These are phyloP conservation scores for Selenia dentaria DNA, from an alignment of 2,888 invertebrate genomes.

Conservation along the genomic window DNA sequence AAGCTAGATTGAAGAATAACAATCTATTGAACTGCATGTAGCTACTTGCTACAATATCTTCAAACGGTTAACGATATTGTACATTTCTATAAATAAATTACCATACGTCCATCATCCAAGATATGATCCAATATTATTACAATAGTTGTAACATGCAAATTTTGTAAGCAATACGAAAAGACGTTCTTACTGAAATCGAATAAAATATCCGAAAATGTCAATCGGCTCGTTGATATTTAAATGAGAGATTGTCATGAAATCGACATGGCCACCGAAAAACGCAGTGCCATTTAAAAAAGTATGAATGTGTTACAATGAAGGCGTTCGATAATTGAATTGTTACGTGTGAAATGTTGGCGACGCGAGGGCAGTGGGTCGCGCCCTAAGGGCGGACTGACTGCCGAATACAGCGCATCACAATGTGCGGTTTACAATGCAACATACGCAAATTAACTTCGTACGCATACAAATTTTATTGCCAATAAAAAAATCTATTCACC, in stretches of 20 bases:
- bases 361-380: conserved; percentile 78
- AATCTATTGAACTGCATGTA: conserved; percentile 49
- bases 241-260: conserved; percentile 59
- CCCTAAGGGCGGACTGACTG: conserved; percentile 58
- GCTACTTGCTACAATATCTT: conserved; percentile 51
- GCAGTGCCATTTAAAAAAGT: conserved; percentile 57
- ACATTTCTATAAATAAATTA: conserved; percentile 60
- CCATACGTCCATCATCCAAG: conserved; percentile 77
- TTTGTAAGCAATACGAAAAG: conserved; percentile 65
- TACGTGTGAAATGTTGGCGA: conserved; percentile 59
- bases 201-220: conserved; percentile 49
- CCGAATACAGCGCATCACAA: conserved; percentile 54
- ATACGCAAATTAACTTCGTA: conserved; percentile 79
- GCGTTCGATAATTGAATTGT: conserved; percentile 72
- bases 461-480: conserved; percentile 76
- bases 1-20: conserved; percentile 80
- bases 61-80: conserved; percentile 57
- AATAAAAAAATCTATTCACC: conserved; percentile 75
- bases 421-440: conserved; percentile 73
- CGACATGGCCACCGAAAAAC: conserved; percentile 67
- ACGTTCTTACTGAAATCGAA: conserved; percentile 32
- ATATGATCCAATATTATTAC: conserved; percentile 73
- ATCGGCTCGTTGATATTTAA: conserved; percentile 64
- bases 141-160: conserved; percentile 72
- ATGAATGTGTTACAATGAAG: conserved; percentile 63